A percentile compares a stretch with the other conserved stretches of the same genome.
Evolutionary conservation across 1,140 invertebrate species (phyloP).

Genomic region (Scaptomyza hsui): DNA sequence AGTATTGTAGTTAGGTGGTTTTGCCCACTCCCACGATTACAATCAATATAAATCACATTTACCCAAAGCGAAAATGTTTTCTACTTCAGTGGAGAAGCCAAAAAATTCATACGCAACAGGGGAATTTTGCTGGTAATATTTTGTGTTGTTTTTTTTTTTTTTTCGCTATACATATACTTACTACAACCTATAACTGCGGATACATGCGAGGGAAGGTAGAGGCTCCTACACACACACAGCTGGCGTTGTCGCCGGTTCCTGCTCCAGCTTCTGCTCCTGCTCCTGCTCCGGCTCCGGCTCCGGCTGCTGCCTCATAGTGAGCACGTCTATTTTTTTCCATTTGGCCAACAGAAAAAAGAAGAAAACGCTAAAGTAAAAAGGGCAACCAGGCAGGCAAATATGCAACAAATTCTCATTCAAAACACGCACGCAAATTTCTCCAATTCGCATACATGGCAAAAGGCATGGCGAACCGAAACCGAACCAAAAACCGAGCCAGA

Average conservation of each 20-base stretch:
- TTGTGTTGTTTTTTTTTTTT: conserved; percentile 39
- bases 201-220: background rate
- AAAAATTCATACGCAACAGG: conserved; percentile 82
- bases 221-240: background rate
- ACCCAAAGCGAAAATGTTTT: conserved; percentile 82
- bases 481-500: conserved; percentile 1
- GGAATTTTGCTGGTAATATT: conserved; percentile 62
- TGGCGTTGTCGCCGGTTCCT: conserved; percentile 16
- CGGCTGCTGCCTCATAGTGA: conserved; percentile 32
- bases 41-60: conserved; percentile 83
- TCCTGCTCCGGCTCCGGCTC: conserved; percentile 15
- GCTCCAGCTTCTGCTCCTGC: conserved; percentile 19
- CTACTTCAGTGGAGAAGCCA: conserved; percentile 75
- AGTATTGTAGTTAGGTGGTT: conserved; percentile 61
- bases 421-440: conserved; percentile 82
- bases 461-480: conserved; percentile 38
- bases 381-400: conserved; percentile 60
- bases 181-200: conserved; percentile 59
- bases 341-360: conserved; percentile 55
- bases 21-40: conserved; percentile 72
- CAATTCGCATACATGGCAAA: conserved; percentile 70
- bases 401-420: conserved; percentile 83
- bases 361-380: too few species aligned
- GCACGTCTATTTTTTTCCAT: conserved; percentile 81
- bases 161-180: conserved; percentile 44